phyloP scores from a whole-genome alignment of 2,888 invertebrate species.

The Dynastes hyllus region DNA sequence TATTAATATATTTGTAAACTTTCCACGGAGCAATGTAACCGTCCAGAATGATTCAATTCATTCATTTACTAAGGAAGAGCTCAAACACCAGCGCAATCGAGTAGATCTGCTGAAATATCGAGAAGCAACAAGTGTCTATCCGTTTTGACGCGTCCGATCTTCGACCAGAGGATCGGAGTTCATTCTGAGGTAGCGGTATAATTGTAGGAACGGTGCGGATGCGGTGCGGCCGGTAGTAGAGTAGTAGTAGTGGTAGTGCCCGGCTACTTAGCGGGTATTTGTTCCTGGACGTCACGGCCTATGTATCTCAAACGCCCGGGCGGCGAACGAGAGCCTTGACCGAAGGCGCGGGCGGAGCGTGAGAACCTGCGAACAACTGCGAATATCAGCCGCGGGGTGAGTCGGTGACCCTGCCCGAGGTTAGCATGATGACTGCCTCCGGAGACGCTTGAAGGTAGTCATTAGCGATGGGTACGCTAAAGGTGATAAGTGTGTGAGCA shows the following conservation, averaged over 20 bases:
- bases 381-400: conserved; percentile 55
- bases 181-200: conserved; percentile 39
- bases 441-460: conserved; percentile 54
- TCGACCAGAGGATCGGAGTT: not conserved
- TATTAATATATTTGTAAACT: too few relatives aligned
- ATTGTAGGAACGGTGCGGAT: conserved; percentile 41
- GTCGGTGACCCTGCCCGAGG: conserved; percentile 57
- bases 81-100: too few relatives aligned
- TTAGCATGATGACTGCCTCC: conserved; percentile 53
- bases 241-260: not conserved
- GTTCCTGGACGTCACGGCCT: conserved; percentile 41
- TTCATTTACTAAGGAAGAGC: too few relatives aligned
- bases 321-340: conserved; percentile 56
- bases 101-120: not conserved
- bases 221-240: conserved; percentile 5
- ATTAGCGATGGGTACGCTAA: conserved; percentile 24
- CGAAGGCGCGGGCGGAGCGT: conserved; percentile 59
- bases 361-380: conserved; percentile 57
- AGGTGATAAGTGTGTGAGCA: too few relatives aligned
- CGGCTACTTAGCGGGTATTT: conserved; percentile 41
- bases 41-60: too few relatives aligned
- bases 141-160: not conserved
- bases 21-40: too few relatives aligned
- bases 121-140: conserved; percentile 15
- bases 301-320: not conserved